Base-by-base conservation (phyloP, 2,797 vertebrate genomes). In the Chiroxiphia lanceolata region DNA sequence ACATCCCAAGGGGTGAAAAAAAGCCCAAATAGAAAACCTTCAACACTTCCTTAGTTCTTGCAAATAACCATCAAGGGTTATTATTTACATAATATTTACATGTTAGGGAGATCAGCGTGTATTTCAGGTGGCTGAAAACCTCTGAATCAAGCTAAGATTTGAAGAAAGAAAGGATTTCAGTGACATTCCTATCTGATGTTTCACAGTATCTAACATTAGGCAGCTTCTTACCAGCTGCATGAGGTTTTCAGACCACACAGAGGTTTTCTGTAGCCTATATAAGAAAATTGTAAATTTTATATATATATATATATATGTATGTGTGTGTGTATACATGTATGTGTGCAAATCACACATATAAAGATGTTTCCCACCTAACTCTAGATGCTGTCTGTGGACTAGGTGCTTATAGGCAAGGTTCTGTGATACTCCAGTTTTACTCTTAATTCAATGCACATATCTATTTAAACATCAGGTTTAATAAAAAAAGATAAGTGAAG, bases 21-120 rank as follows among this genome's bases (percentile, higher is more conserved):
- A 42, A 57, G 38, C 21, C 33, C 8, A 5, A 9, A 18, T 1
- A 19, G 1, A 47, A 61, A 42, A 7, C 0, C 1, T 4, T 3
- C 19, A 75, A 3, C 2, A 2, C 11, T 80, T 60, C 19, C 26
- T 45, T 47, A 34, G 13, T 34, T 81, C 16, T 75, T 92, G 40
- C 3, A 80, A 77, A 78, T 17, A 67, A 54, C 34, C 1, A 3
- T 21, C 42, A 78, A 22, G 10, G 1, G 3, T 51, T 57, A 44
- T 12, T 59, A 10, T 56, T 56, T 26, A 3, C 25, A 17, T 57
- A 44, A 12, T 59, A 10, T 56, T 56, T 26, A 3, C 25, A 17
- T 25, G 3, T 8, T 5, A n/a, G 31, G 20, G 36, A 79, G 40
- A 23, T 56, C 26, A 38, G 6, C 2, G 3, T 40, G 22, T 25